Conservation (phyloP, 2,113 vertebrate genomes). For the Hoplias malabaricus region DNA sequence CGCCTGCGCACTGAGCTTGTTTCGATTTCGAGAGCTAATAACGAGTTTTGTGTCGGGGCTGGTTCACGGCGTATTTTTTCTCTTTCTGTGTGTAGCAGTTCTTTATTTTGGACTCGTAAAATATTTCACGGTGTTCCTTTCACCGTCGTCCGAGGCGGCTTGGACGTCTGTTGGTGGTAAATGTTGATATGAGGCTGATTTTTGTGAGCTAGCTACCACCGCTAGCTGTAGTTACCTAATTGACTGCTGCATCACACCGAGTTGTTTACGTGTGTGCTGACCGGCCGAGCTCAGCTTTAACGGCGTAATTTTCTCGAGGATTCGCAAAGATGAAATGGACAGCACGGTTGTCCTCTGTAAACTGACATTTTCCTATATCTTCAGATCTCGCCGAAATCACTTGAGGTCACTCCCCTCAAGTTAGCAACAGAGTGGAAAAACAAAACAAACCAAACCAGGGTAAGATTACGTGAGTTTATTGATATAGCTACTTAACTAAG, state of each 20-base stretch:
- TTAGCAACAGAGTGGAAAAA: conserved; percentile 33
- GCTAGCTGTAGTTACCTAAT: conserved; percentile 34
- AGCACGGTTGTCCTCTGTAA: background rate
- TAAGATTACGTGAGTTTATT: conserved; percentile 16
- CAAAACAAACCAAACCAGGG: conserved; percentile 32
- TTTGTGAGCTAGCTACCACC: background rate
- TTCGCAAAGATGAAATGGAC: conserved; percentile 40
- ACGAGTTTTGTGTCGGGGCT: conserved; percentile 25
- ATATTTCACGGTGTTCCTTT: background rate
- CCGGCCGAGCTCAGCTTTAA: background rate
- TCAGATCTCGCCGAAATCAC: conserved; percentile 7
- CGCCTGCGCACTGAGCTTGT: conserved; percentile 39
- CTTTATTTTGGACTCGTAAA: background rate
- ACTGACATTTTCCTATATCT: conserved; percentile 5
- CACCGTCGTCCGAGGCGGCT: background rate
- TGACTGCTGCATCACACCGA: conserved; percentile 28
- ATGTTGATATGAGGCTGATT: conserved; percentile 38
- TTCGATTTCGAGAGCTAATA: conserved; percentile 40
- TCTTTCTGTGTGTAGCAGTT: background rate
- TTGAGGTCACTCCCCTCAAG: conserved; percentile 28
- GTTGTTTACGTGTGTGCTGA: conserved; percentile 48
- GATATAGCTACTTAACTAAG: background rate
- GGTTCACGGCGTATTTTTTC: background rate
- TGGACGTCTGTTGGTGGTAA: background rate
- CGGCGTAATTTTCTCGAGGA: background rate